Conservation (phyloP, 2,888 invertebrate genomes). For the Nephrotoma guestfalica region DNA sequence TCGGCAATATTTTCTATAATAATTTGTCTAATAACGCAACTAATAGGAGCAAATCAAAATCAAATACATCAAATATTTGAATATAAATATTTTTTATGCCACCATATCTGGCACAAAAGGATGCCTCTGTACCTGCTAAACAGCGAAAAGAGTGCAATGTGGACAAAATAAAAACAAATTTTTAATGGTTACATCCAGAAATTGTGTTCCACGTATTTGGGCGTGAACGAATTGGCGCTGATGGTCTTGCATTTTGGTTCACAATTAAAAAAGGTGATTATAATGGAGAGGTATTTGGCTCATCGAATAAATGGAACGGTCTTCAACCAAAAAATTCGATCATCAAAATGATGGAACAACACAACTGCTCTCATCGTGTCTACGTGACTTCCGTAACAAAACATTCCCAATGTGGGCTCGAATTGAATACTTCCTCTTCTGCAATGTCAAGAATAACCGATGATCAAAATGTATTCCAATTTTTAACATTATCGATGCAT, state of each 20-base stretch:
- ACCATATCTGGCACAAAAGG: slow-evolving; percentile 95
- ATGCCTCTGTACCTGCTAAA: slow-evolving; percentile 92
- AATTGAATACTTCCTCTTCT: slow-evolving; percentile 87
- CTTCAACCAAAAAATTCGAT: slow-evolving; percentile 79
- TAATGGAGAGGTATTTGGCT: slow-evolving; percentile 92
- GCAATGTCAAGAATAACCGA: slow-evolving; percentile 90
- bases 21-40: slow-evolving; percentile 22
- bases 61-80: slow-evolving; percentile 61
- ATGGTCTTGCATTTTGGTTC: slow-evolving; percentile 96
- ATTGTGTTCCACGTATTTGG: slow-evolving; percentile 88
- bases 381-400: slow-evolving; percentile 95
- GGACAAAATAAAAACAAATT: slow-evolving; percentile 75
- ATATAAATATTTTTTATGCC: slow-evolving; percentile 99
- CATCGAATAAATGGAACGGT: slow-evolving; percentile 93
- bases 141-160: slow-evolving; percentile 93
- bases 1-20: slow-evolving; percentile 21
- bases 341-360: slow-evolving; percentile 88
- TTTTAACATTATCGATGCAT: slow-evolving; percentile 74
- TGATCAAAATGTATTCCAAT: slow-evolving; percentile 92
- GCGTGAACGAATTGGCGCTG: slow-evolving; percentile 91
- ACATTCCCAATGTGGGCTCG: slow-evolving; percentile 88
- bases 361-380: slow-evolving; percentile 81
- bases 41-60: slow-evolving; percentile 22
- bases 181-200: slow-evolving; percentile 95
- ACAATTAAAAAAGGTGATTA: slow-evolving; percentile 71